Conservation (phyloP, 2,797 vertebrate genomes). For the Cuculus canorus region DNA sequence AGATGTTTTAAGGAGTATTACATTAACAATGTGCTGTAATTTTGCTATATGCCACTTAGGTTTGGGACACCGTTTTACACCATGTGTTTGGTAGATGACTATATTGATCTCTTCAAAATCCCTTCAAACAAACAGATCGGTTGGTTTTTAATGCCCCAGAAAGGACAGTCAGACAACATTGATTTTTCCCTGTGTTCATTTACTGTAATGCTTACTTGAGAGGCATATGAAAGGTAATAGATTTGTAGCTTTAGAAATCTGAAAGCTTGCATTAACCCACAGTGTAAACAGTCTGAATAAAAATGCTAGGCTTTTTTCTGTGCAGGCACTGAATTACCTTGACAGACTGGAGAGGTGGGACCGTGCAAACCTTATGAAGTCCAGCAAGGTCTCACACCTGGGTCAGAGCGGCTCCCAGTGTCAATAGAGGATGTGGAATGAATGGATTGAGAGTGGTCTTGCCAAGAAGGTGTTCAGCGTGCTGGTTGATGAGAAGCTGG, state of each 20-base stretch:
- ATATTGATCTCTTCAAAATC: not conserved
- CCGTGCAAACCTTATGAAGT: no score
- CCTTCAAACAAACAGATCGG: not conserved
- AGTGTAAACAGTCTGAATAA: not conserved
- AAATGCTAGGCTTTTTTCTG: not conserved
- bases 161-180: not conserved
- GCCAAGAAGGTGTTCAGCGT: not conserved
- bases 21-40: not conserved
- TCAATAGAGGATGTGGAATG: no score
- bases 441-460: not conserved
- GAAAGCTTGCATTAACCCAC: not conserved
- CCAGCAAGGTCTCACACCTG: no score
- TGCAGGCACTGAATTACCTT: not conserved
- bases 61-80: not conserved
- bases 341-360: not conserved
- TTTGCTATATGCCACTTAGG: not conserved
- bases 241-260: not conserved
- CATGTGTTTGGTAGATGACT: not conserved
- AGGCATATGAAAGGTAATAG: not conserved
- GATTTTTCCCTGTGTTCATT: not conserved
- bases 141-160: not conserved
- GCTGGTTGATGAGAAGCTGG: not conserved
- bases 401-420: no score
- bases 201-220: not conserved
- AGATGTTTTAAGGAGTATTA: not conserved